Evolutionary conservation across 2,888 invertebrate species (phyloP).

Genomic region (Drosophila anceps): DNA sequence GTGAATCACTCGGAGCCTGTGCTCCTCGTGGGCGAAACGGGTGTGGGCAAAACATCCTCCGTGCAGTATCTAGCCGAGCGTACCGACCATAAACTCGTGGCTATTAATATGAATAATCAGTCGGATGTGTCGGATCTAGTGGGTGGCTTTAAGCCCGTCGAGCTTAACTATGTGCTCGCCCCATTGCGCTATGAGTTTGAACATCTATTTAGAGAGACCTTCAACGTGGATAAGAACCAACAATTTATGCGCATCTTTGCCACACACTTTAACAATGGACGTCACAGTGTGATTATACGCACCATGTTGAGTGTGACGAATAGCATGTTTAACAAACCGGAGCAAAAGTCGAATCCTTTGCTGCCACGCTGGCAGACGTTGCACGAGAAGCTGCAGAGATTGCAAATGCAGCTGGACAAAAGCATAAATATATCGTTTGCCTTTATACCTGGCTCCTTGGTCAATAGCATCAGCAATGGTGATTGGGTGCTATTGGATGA

Average conservation of each 20-base stretch:
- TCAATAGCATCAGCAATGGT: constrained; percentile 95
- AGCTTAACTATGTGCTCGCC: constrained; percentile 92
- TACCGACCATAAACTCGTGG: constrained; percentile 93
- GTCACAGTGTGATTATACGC: constrained; percentile 90
- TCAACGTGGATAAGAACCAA: constrained; percentile 91
- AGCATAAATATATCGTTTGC: constrained; percentile 89
- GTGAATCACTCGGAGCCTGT: constrained; percentile 94
- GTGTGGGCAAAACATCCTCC: constrained; percentile 98
- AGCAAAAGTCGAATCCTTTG: constrained; percentile 67
- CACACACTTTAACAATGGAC: constrained; percentile 90
- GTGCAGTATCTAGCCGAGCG: constrained; percentile 95
- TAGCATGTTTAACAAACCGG: constrained; percentile 76
- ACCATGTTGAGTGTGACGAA: constrained; percentile 90
- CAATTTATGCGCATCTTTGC: constrained; percentile 93
- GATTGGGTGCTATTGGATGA: constrained; percentile 99
- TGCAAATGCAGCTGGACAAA: constrained; percentile 90
- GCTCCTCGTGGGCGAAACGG: constrained; percentile 98
- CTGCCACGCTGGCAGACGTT: constrained; percentile 89
- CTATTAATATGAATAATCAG: constrained; percentile 99
- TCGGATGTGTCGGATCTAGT: constrained; percentile 98
- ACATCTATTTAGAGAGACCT: constrained; percentile 91
- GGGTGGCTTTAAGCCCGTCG: constrained; percentile 98
- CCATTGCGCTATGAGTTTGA: constrained; percentile 95
- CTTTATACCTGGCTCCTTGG: constrained; percentile 96
- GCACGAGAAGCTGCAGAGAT: constrained; percentile 89